phyloP scores from a whole-genome alignment of 2,797 vertebrate genomes.

The Argya squamiceps region DNA sequence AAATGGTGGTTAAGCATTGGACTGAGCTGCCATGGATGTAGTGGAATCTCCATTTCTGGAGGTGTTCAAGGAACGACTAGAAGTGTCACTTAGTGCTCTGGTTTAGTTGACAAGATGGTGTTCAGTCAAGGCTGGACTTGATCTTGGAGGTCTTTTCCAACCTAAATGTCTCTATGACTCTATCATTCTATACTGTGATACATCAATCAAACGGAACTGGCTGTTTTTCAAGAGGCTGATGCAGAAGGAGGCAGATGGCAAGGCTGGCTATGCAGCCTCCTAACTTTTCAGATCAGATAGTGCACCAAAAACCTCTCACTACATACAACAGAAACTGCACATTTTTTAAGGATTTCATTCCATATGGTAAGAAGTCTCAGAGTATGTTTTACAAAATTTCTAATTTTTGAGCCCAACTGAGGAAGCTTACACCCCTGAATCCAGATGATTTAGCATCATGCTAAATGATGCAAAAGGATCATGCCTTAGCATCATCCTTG shows the following conservation, averaged over 20 bases:
- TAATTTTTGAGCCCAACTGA: neutral
- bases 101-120: neutral
- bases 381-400: neutral
- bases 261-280: neutral
- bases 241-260: neutral
- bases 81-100: accelerated
- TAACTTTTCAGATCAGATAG: neutral
- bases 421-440: neutral
- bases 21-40: neutral
- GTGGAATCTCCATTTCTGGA: neutral
- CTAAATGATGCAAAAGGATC: no score
- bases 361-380: neutral
- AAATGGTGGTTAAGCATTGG: neutral
- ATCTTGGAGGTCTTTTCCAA: neutral
- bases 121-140: neutral
- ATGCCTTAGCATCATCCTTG: neutral
- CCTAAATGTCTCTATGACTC: neutral
- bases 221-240: neutral
- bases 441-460: neutral
- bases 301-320: neutral
- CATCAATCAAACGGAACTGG: neutral
- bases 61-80: neutral
- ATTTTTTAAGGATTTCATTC: neutral
- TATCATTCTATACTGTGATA: neutral
- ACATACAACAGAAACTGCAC: neutral